Percentiles rank a stretch among this genome's conserved stretches.
Evolutionary conservation across 2,113 vertebrate species (phyloP).

Genomic region (Chloropsis hardwickii): DNA sequence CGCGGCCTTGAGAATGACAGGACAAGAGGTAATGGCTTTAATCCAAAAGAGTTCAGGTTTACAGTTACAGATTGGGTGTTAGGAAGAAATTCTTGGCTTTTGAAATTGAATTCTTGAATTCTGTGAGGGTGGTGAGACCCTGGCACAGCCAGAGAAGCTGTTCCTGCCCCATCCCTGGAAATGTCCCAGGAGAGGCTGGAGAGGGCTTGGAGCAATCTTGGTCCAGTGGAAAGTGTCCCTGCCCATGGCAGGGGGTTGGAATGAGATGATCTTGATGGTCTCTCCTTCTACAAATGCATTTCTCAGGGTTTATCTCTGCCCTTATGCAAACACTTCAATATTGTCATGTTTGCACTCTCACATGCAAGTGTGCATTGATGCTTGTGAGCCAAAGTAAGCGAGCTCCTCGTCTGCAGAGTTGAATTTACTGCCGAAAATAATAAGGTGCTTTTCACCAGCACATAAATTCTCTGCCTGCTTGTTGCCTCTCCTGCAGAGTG

Average conservation of each 20-base stretch:
- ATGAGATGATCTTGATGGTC: background rate
- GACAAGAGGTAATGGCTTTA: background rate
- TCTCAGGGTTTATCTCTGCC: background rate
- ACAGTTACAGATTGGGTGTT: background rate
- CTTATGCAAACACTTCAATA: background rate
- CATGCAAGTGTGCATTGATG: background rate
- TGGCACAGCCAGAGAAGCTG: background rate
- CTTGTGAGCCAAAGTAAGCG: background rate
- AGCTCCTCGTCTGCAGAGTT: background rate
- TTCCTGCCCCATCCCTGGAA: background rate
- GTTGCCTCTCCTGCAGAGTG: background rate
- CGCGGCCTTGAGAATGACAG: background rate
- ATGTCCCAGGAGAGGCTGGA: background rate
- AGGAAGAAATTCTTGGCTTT: background rate
- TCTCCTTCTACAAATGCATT: background rate
- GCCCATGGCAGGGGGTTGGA: background rate
- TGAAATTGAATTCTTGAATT: background rate
- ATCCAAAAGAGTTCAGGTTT: background rate
- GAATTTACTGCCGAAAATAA: conserved; percentile 48
- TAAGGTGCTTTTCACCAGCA: background rate
- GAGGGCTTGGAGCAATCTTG: background rate
- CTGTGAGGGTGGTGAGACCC: accelerated
- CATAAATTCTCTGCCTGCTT: conserved; percentile 8
- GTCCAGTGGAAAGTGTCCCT: accelerated
- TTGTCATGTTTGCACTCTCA: accelerated